Percentiles rank a stretch among this genome's conserved stretches.
Evolutionary conservation across 35 echinoderm and acorn worm genomes (phyloP).

Genomic region (Nesometra sesokonis): DNA sequence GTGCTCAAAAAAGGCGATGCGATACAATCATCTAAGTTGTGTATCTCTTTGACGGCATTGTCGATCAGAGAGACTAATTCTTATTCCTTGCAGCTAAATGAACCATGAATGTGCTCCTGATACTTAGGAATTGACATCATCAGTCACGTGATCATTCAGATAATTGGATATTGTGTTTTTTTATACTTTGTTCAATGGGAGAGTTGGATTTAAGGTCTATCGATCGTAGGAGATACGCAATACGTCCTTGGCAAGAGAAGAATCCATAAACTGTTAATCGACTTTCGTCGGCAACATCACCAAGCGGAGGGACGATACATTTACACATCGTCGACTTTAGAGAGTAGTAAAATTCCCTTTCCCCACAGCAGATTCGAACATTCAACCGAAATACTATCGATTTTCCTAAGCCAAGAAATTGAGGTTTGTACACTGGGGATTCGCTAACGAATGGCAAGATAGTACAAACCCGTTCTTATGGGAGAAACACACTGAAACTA

Average conservation of each 20-base stretch:
- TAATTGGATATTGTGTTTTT: no score
- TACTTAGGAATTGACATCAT: no score
- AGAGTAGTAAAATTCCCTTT: background rate
- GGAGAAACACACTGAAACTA: background rate
- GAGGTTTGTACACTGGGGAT: background rate
- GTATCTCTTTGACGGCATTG: no score
- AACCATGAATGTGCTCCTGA: no score
- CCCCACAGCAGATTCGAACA: background rate
- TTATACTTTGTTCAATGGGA: background rate
- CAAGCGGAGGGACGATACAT: background rate
- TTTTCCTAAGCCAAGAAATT: background rate
- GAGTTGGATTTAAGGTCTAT: background rate
- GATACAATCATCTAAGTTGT: no score
- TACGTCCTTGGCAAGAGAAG: background rate
- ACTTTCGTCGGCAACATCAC: background rate
- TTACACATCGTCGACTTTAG: background rate
- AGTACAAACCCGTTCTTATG: background rate
- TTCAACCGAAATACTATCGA: background rate
- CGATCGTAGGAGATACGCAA: background rate
- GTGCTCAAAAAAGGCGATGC: no score
- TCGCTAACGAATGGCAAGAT: background rate
- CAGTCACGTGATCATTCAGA: no score
- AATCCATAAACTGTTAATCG: background rate
- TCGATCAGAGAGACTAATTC: no score
- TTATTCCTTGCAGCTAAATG: no score